Evolutionary conservation across 2,113 vertebrate species (phyloP), one percentile per base, ranked within the genome.

Genomic region (Pagrus major): DNA sequence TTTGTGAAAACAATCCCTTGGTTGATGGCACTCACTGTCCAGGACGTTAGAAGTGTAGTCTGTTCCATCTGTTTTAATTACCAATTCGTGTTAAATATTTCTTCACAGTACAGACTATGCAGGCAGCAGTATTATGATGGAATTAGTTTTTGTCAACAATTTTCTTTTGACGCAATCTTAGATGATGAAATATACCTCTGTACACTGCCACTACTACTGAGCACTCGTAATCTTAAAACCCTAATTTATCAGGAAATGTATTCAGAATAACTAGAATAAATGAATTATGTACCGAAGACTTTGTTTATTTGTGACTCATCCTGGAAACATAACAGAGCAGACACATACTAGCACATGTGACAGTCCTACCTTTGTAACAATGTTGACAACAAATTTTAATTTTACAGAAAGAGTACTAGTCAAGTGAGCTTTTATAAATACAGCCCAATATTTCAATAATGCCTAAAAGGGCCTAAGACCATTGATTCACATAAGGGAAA

Each of bases 201-300:
- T 66, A 42, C 61, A 68, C 73, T 80, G 58, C 51, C 68, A 64
- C 49, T 71, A 84, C 56, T 81, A 84, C 71, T 76, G 81, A 60
- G 25, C 70, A 61, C 23, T 33, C 10, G 9, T 58, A n/a, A 31
- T 64, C 29, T 37, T 55, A 27, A 11, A 23, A 31, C 56, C 42
- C 46, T 71, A 44, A 76, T 85, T 71, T 66, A 76, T 76, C 23
- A 69, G 5, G 61, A 80, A 59, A 46, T 29, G 12, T 78, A 31
- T 61, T 59, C 33, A 76, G 16, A 73, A 60, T 60, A 61, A 84
- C 60, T 77, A 54, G 25, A 75, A 80, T 80, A 79, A 84, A 81
- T 18, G 8, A 39, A 74, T 69, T 31, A 14, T 69, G 20, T 66
- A 75, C 29, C 25, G 3, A 74, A 47, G 29, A 65, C 42, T 56